Base-by-base conservation (phyloP, 2,888 invertebrate genomes). In the Chrysolina haemoptera region DNA sequence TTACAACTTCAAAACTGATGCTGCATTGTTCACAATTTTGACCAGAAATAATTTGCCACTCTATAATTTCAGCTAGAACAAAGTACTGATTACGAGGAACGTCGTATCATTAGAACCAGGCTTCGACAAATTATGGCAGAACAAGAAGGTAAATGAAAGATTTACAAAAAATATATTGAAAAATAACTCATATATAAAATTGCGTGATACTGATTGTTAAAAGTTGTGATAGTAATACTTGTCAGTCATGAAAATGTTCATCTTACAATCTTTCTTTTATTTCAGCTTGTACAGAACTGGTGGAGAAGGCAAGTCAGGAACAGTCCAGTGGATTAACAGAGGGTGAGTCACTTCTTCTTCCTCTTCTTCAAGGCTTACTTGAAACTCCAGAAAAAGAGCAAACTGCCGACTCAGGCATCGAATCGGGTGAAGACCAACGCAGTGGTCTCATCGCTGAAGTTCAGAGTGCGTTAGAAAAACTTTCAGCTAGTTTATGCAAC, bases 31-130 rank as follows among this genome's bases (percentile, higher is more conserved):
- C 22, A 40, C 12, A 14, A 8, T 35, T 35, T 43, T 12, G 43
- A 12, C 4, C 14, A 43, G 5, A 43, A 43, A 43, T 43, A 14
- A 43, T 43, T 14, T 53, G 10, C 3, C 20, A 53, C 12, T 53
- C 3, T 0, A 20, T 20, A 22, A 18, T 68, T 71, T 22, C 88
- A 96, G 96, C 91, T 96, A 90, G 95, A 95, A 88, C 92, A 93
- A 89, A 93, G 95, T 88, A 93, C 92, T 81, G 95, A 95, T 88
- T 96, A 95, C 94, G 96, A 96, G 88, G 95, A 95, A 88, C 92
- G 96, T 85, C 93, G 95, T 85, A 91, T 92, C 83, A 92, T 96
- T 86, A 91, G 96, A 87, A 93, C 93, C 84, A 92, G 95, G 88
- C 91, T 96, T 85, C 93, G 94, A 84, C 91, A 93, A 88, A 92